Base-by-base conservation (phyloP, 2,113 vertebrate species). In the Prinia subflava region DNA sequence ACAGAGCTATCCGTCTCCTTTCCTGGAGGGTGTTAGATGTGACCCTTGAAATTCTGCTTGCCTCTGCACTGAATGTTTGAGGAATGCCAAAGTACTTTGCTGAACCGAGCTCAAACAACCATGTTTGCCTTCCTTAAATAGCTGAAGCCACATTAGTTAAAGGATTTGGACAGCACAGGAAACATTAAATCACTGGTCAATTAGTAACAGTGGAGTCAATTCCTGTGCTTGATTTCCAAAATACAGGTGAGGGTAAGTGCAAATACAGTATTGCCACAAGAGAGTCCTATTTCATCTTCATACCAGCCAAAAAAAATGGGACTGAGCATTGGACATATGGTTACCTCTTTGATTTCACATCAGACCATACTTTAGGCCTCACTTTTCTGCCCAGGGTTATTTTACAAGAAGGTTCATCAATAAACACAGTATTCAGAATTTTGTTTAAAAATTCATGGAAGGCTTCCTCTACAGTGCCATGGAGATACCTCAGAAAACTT, bases 101-200 rank as follows among this genome's bases (percentile, higher is more conserved):
- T 70, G 87, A 88, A 77, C 7, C 76, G 59, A 77, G 49, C 33
- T 69, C 75, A 92, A 85, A 83, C 9, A 50, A 47, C 52, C 33
- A 35, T 52, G 70, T 77, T 93, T 85, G 67, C 78, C 39, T 86
- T 85, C 53, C 46, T 63, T 80, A 83, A 63, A 67, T n/a, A 80
- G 64, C 33, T 83, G 87, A 87, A 92, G 47, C 10, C 46, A 35
- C 49, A 33, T 68, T 69, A 62, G 28, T 74, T 86, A 94, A 88
- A 88, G 71, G 69, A 70, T 90, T 86, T 78, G 64, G 82, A 56
- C 71, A 90, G 59, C 79, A 90, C 50, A 83, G 71, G 87, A 94
- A 95, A 90, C 31, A 31, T 78, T 76, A 86, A 93, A 94, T 83
- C 12, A 22, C 19, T 4, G 30, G 39, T 41, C 55, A 88, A 71